Base-by-base conservation (phyloP, 2,888 invertebrate species). In the Lasioglossum malachurum region DNA sequence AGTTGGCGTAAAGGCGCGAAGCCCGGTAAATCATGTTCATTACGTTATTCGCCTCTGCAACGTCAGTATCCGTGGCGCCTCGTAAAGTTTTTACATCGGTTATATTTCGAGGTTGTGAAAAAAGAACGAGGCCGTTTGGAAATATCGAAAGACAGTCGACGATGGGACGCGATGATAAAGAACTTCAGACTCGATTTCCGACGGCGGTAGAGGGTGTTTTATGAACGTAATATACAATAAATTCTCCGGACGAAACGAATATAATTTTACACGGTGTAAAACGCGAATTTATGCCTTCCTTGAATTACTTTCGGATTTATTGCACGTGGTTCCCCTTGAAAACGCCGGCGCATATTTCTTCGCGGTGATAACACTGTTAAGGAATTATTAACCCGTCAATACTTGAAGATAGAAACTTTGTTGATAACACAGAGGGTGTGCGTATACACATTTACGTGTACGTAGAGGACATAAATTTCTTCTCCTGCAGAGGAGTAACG, bases 201-300 rank as follows among this genome's bases (percentile, higher is more conserved):
- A 27, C 27, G 12, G n/a, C 64, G 27, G 23, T 4, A n/a, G 67
- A 67, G 19, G 4, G 44, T 44, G 41, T 57, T 80, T 80, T 71
- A 80, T 31, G 71, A 41, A 35, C 23, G 23, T 14, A 41, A 31
- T n/a, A 41, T 64, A 49, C 69, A 67, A n/a, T 71, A 71, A 80
- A 69, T 80, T 80, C 41, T 41, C 53, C 38, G 31, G 53, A 69
- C 60, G 67, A 64, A 49, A 53, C 8, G 49, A 49, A 67, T 49
- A 31, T 67, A 75, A 80, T 69, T 69, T 41, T 23, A 41, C 16
- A 53, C 4, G 31, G 5, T 49, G 16, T 41, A 41, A 35, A 67
- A 35, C 49, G 49, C 73, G 49, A n/a, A 67, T 67, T 74, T 74
- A 74, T 64, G 35, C n/a, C 35, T 74, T 67, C 73, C 64, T 79